These are phyloP conservation scores for Tachypleus tridentatus DNA, from an alignment of 1,140 invertebrate genomes.

Conservation along the genomic window DNA sequence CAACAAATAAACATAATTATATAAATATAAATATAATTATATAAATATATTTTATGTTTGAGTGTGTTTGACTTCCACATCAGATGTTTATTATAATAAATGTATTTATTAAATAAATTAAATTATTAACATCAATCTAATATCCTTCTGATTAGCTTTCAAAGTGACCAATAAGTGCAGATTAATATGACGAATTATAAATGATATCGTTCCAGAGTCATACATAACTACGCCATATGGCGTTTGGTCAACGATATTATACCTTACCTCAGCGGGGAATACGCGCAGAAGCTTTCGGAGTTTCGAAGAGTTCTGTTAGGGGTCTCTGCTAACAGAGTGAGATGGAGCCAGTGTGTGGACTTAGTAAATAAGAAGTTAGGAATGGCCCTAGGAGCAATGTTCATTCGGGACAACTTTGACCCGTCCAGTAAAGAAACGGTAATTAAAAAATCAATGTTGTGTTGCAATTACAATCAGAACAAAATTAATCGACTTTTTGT, in stretches of 20 bases:
- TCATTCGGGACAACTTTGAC: slow-evolving; percentile 72
- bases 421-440: slow-evolving; percentile 62
- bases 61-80: too few relatives aligned
- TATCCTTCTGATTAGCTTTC: not conserved
- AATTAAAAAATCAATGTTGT: slow-evolving; percentile 9
- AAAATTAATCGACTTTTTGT: too few relatives aligned
- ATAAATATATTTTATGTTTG: too few relatives aligned
- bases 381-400: slow-evolving; percentile 69
- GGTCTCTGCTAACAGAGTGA: slow-evolving; percentile 40
- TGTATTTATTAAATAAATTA: too few relatives aligned
- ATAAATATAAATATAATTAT: too few relatives aligned
- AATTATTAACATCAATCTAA: too few relatives aligned
- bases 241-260: slow-evolving; percentile 61
- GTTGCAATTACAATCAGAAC: too few relatives aligned
- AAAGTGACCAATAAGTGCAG: too few relatives aligned
- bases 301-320: slow-evolving; percentile 67
- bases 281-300: slow-evolving; percentile 57
- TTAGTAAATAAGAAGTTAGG: slow-evolving; percentile 71
- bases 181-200: slow-evolving; percentile 19
- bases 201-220: slow-evolving; percentile 47
- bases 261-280: slow-evolving; percentile 68
- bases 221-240: slow-evolving; percentile 78
- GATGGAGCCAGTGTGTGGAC: slow-evolving; percentile 68
- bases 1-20: too few relatives aligned
- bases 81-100: too few relatives aligned